phyloP scores from a whole-genome alignment of 2,888 invertebrate species.

The Drosophila crucigera region DNA sequence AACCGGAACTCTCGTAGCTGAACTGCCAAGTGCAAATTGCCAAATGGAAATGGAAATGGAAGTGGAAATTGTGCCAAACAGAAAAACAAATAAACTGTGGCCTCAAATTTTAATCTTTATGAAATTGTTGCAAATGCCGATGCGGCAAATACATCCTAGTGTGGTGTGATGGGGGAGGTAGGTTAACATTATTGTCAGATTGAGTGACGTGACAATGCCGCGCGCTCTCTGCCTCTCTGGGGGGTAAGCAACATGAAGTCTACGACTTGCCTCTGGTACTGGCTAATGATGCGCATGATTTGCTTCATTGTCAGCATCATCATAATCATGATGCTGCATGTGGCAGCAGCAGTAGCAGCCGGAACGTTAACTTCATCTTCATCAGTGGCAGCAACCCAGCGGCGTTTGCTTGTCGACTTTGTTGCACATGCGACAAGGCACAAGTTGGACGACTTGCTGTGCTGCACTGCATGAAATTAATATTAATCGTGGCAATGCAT shows the following conservation, averaged over 20 bases:
- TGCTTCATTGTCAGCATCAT: conserved; percentile 63
- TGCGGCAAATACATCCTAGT: conserved; percentile 21
- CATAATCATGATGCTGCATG: conserved; percentile 40
- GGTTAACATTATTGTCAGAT: conserved; percentile 45
- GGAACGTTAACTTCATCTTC: conserved; percentile 55
- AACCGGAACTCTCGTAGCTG: conserved; percentile 20
- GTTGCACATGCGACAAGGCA: conserved; percentile 59
- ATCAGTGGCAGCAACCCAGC: conserved; percentile 34
- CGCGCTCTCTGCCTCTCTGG: conserved; percentile 2
- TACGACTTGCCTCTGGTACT: conserved; percentile 37
- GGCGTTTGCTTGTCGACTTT: conserved; percentile 47
- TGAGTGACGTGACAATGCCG: conserved; percentile 39
- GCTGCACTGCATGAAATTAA: conserved; percentile 76
- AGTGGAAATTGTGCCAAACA: conserved; percentile 5
- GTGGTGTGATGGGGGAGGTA: not conserved
- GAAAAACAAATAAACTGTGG: conserved; percentile 7
- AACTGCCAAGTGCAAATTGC: conserved; percentile 34
- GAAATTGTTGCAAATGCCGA: conserved; percentile 44
- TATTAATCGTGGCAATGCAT: conserved; percentile 78
- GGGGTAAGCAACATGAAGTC: conserved; percentile 23
- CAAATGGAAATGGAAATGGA: conserved; percentile 5
- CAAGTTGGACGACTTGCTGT: conserved; percentile 59
- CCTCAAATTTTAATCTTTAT: conserved; percentile 39
- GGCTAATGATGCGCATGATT: conserved; percentile 81
- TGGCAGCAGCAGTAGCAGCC: conserved; percentile 38